Evolutionary conservation across 2,888 invertebrate species (phyloP), one percentile per base, ranked within the genome.

Genomic region (Augiades crinisus): DNA sequence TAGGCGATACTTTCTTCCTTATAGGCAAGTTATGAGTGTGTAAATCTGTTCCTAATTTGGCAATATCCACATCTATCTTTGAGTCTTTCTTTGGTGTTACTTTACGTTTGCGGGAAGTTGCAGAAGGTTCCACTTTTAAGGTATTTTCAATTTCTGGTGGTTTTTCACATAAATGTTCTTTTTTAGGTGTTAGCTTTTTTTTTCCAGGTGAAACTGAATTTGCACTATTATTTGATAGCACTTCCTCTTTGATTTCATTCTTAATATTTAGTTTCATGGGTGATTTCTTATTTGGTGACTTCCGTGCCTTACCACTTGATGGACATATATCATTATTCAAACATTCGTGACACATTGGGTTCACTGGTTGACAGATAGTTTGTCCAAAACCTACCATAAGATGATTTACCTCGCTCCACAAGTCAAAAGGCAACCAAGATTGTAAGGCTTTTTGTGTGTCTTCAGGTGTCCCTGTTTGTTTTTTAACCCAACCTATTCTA

Each of bases 351-450:
- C 99, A 99, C 60, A 93, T 93, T 0, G 99, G 99, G 40, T 91
- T 92, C 0, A 94, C 79, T 0, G 99, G 96, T 47, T 92, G 84
- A 78, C 99, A 99, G 54, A 95, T 93, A 47, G 96, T 96, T 85
- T 99, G 99, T 0, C 99, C 99, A 88, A 99, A 99, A 3, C 99
- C 99, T 6, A 99, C 99, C 57, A 99, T 88, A 1, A 99, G 89
- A 67, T 95, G 93, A 82, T 99, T 98, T 0, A 96, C 93, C 79
- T 97, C 95, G 60, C 91, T 91, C 98, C 98, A 98, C 6, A 95
- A 75, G 1, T 94, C 91, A 61, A 91, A 92, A 0, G 99, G 99
- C 36, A 99, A 77, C 98, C 98, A 98, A 6, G 91, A 90, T 82
- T 99, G 96, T 16, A 99, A 82, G 6, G 92, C 92, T 62, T 92